A percentile compares a stretch with the other conserved stretches of the same genome.
phyloP scores from a whole-genome alignment of 2,113 vertebrate species.

The Falcunculus frontatus region DNA sequence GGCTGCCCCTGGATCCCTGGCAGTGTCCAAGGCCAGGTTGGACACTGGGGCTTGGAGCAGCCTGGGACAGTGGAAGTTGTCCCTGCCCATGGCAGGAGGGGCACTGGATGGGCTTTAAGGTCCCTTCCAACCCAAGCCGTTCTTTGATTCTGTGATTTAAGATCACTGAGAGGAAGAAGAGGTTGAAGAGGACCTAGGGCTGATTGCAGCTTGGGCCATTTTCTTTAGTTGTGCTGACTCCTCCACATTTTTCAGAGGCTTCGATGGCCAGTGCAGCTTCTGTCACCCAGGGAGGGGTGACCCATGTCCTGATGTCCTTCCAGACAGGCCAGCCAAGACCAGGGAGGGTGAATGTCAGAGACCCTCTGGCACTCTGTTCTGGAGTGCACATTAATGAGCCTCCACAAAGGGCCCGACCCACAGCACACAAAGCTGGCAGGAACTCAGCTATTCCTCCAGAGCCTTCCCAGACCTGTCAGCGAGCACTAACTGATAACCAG shows the following conservation, averaged over 20 bases:
- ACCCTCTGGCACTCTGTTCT: fast-evolving
- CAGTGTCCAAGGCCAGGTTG: not conserved
- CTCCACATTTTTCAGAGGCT: not conserved
- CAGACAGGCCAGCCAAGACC: not conserved
- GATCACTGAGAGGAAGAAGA: not conserved
- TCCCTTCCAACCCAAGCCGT: not conserved
- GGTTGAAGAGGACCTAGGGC: not conserved
- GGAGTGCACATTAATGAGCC: not conserved
- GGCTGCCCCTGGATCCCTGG: not conserved
- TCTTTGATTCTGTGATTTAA: not conserved
- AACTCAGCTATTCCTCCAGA: not conserved
- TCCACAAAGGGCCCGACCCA: not conserved
- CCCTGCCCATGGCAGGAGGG: not conserved
- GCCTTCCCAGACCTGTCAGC: not conserved
- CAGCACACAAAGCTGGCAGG: not conserved
- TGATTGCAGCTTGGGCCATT: not conserved
- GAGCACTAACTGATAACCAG: not conserved
- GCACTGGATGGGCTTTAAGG: fast-evolving
- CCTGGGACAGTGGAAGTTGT: not conserved
- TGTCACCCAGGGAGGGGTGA: not conserved
- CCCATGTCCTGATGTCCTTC: not conserved
- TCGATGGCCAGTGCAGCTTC: not conserved
- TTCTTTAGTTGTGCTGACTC: not conserved
- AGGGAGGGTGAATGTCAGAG: not conserved
- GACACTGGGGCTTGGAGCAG: not conserved